Evolutionary conservation across 1,140 invertebrate species (phyloP), one percentile per base, ranked within the genome.

Genomic region (Leptinotarsa texana): DNA sequence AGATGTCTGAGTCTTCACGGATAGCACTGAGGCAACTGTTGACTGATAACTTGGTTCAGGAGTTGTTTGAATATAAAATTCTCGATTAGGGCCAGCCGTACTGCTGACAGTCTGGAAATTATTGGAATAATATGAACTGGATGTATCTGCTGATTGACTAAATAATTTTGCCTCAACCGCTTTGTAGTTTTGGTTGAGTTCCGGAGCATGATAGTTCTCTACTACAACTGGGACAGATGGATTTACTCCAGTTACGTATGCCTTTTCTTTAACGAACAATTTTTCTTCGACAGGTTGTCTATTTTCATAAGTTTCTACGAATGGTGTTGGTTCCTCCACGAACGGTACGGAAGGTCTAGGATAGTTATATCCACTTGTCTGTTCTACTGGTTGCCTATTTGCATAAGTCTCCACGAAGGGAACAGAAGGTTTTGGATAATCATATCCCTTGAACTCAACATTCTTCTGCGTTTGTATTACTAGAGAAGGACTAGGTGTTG

Each of bases 241-340:
- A 8, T 48, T 48, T 11, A 70, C 15, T 8, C 87, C 86, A 63
- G 87, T 88, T n/a, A 87, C 86, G 72, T 88, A 88, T 48, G 87
- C 86, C 69, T 85, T 85, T 18, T 86, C 76, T 78, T 87, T 86
- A 67, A 86, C 86, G 73, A 88, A 86, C 49, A 84, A 86, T 68
- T 81, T 82, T 81, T 88, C 87, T 75, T 81, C 81, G 11, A 87
- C 84, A 62, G 86, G 80, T 78, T 80, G 47, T 83, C 86, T 42
- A 82, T 81, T 73, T 84, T 84, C 17, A 81, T 80, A 74, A 63
- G 57, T 51, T 17, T 47, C 68, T 67, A 74, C 69, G 24, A 74
- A 63, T 21, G 69, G 22, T 62, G 66, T n/a, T 47, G 86, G 75
- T 57, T 83, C 82, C 68, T 86, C 85, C 76, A 85, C 82, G 74